A percentile compares a stretch with the other conserved stretches of the same genome.
Conservation (phyloP, 1,140 invertebrate genomes). For the Lordiphosa collinella region DNA sequence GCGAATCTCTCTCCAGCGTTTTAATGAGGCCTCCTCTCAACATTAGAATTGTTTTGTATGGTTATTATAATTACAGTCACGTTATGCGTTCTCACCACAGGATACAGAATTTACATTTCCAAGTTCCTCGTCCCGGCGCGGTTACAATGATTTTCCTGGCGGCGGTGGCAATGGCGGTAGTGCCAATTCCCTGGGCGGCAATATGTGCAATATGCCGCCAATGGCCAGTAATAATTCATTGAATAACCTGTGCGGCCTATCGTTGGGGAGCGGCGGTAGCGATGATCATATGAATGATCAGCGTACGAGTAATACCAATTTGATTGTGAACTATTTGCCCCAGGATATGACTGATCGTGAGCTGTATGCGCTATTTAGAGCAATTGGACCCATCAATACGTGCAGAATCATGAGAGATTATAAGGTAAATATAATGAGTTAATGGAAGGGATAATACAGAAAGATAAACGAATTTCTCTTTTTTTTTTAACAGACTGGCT, state of each 20-base stretch:
- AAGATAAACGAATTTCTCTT: no score
- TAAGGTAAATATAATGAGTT: conserved; percentile 82
- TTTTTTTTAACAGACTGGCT: conserved; percentile 87
- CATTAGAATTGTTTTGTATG: conserved; percentile 74
- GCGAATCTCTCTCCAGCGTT: not conserved
- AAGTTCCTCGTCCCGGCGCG: conserved; percentile 71
- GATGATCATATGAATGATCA: conserved; percentile 61
- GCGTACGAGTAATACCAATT: conserved; percentile 84
- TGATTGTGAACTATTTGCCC: conserved; percentile 97
- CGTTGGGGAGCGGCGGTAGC: conserved; percentile 60
- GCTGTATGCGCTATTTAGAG: conserved; percentile 92
- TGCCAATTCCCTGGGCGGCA: conserved; percentile 62
- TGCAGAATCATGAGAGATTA: conserved; percentile 95
- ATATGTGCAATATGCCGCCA: conserved; percentile 69
- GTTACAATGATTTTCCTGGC: conserved; percentile 72
- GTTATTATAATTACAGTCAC: conserved; percentile 79
- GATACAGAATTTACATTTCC: conserved; percentile 80
- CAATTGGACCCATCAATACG: conserved; percentile 91
- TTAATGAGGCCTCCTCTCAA: conserved; percentile 68
- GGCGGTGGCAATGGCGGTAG: conserved; percentile 62
- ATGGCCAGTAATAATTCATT: conserved; percentile 77
- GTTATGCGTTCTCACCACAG: conserved; percentile 80
- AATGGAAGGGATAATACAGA: not conserved
- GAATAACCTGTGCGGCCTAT: conserved; percentile 64
- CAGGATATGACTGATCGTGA: conserved; percentile 96